Percentiles rank a stretch among this genome's conserved stretches.
phyloP scores from a whole-genome alignment of 2,113 vertebrate genomes.

The Phoxinus phoxinus region DNA sequence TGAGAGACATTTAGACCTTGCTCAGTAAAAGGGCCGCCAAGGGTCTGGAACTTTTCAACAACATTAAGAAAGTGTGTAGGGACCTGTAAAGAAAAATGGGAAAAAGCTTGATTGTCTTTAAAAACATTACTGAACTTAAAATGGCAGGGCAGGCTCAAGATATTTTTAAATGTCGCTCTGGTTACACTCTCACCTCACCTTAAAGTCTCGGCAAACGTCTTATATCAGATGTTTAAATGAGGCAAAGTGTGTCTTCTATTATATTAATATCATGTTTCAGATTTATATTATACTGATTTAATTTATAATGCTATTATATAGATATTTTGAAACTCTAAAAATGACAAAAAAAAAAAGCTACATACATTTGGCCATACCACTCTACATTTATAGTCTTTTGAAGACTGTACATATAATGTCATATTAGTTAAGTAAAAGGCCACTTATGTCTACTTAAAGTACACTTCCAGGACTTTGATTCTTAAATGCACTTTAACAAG shows the following conservation, averaged over 20 bases:
- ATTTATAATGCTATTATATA: not conserved
- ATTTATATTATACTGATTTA: not conserved
- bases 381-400: too few relatives aligned
- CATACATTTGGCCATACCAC: too few relatives aligned
- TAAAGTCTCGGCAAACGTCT: not conserved
- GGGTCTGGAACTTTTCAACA: slow-evolving; percentile 20
- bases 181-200: not conserved
- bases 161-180: not conserved
- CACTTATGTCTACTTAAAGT: too few relatives aligned
- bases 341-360: too few relatives aligned
- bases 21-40: slow-evolving; percentile 34
- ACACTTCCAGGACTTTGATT: too few relatives aligned
- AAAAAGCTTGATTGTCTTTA: not conserved
- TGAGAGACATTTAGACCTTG: slow-evolving; percentile 21
- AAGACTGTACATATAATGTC: too few relatives aligned
- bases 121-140: slow-evolving; percentile 1
- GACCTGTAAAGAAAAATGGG: not conserved
- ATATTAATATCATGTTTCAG: not conserved
- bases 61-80: slow-evolving; percentile 3
- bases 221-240: not conserved
- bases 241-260: not conserved
- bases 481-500: too few relatives aligned
- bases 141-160: not conserved
- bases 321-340: too few relatives aligned
- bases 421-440: too few relatives aligned